Evolutionary conservation across 2,113 vertebrate genomes (phyloP), one percentile per base, ranked within the genome.

Genomic region (Vimba vimba): DNA sequence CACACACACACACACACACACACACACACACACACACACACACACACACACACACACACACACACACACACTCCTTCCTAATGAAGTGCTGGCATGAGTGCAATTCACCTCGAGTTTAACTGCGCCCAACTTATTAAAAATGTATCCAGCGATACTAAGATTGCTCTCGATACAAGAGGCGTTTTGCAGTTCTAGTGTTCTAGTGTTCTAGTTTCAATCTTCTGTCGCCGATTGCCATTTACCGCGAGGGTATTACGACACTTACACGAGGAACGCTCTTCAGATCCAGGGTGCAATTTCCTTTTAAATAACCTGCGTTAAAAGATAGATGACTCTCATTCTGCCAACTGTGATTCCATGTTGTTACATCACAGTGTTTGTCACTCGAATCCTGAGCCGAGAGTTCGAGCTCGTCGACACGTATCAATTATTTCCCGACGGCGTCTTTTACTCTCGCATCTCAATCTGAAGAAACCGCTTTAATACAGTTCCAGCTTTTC

Each of bases 241-340:
- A 52, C 80, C 27, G 17, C 62, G 0, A 66, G 39, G 59, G 43
- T 27, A 30, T 79, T 79, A 79, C 77, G 11, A 4, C 13, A 15
- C 13, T 36, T n/a, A 69, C 62, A 23, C 19, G 9, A 62, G 11
- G 60, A 43, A 43, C 4, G 2, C 79, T 81, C 79, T 82, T 33
- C 60, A 66, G 23, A 50, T 52, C 79, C 47, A 33, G 23, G 10
- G n/a, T 33, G 62, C 45, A 69, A 52, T 68, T 82, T 82, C 45
- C n/a, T 52, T 82, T 82, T 52, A 68, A 82, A 69, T 82, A 69
- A 21, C 80, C 45, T 69, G 45, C 19, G 69, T 87, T 85, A 82
- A 85, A 85, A 82, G 69, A 87, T 69, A 60, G 76, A 86, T 86
- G 85, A 84, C 75, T 84, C 33, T 59, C 52, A 23, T 59, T 79